Evolutionary conservation across 2,888 invertebrate genomes (phyloP).

Genomic region (Conus canariensis): DNA sequence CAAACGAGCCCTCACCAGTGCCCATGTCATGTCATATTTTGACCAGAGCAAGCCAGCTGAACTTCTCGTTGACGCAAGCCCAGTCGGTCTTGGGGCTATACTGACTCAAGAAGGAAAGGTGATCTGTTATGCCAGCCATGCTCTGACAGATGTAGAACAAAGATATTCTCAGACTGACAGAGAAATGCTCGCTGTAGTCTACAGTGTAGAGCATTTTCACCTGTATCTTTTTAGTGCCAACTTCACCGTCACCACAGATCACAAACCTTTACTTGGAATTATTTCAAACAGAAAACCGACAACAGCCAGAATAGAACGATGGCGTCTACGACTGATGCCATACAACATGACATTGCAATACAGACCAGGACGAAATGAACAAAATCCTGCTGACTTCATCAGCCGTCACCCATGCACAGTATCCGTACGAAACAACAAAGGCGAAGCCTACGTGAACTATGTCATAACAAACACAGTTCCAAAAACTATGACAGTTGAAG

Average conservation of each 20-base stretch:
- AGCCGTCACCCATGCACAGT: constrained; percentile 54
- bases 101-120: constrained; percentile 51
- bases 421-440: constrained; percentile 43
- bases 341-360: constrained; percentile 52
- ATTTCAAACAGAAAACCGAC: too few relatives aligned
- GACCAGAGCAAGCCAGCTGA: constrained; percentile 57
- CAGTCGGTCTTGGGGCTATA: constrained; percentile 45
- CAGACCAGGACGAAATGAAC: constrained; percentile 50
- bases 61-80: constrained; percentile 6
- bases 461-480: constrained; percentile 50
- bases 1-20: constrained; percentile 48
- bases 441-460: constrained; percentile 50
- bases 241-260: background rate
- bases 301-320: too few relatives aligned
- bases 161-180: constrained; percentile 56
- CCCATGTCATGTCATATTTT: constrained; percentile 52
- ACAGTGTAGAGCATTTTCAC: constrained; percentile 46
- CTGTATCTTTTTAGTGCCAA: constrained; percentile 57
- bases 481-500: constrained; percentile 51
- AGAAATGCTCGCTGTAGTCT: constrained; percentile 62
- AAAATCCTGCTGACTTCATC: constrained; percentile 43
- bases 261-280: too few relatives aligned
- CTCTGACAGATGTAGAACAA: constrained; percentile 14
- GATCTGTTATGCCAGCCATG: constrained; percentile 40
- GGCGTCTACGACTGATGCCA: constrained; percentile 13